Conservation (phyloP, 2,797 vertebrate genomes). For the Simalia tracyae region DNA sequence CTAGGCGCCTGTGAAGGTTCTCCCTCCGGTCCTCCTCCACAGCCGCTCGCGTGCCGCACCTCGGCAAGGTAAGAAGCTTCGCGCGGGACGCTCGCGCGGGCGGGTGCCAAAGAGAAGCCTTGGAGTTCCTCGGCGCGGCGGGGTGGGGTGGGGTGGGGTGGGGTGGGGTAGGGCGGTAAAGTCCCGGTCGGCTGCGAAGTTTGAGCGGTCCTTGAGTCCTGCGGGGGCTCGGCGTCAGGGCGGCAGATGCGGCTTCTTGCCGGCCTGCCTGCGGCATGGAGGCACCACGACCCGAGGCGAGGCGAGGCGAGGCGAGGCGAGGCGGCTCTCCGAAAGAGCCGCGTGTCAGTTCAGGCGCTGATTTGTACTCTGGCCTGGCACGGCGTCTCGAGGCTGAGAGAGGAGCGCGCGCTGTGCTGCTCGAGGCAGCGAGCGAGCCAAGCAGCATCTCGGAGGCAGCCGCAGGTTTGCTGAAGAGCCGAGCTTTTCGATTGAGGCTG, state of each 20-base stretch:
- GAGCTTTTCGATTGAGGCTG: neutral
- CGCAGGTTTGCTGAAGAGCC: neutral
- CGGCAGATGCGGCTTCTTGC: neutral
- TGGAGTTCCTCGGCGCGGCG: neutral
- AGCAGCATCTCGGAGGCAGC: neutral
- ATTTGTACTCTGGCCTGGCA: neutral
- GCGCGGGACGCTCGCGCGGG: neutral
- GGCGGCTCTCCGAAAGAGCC: neutral
- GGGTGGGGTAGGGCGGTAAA: too few species aligned
- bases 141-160: too few species aligned
- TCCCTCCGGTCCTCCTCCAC: neutral
- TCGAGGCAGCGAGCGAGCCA: neutral
- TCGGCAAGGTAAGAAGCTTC: neutral
- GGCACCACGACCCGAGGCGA: neutral
- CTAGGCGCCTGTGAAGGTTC: neutral
- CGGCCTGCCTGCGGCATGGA: neutral
- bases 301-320: neutral
- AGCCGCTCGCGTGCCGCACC: neutral
- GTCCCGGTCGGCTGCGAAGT: neutral
- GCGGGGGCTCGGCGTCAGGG: neutral
- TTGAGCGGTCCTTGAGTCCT: neutral
- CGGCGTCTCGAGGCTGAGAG: too few species aligned
- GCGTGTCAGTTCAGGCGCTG: neutral
- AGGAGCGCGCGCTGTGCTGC: neutral
- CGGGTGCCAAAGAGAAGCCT: neutral